Evolutionary conservation across 2,888 invertebrate genomes (phyloP).

Genomic region (Nemotelus pantherinus): DNA sequence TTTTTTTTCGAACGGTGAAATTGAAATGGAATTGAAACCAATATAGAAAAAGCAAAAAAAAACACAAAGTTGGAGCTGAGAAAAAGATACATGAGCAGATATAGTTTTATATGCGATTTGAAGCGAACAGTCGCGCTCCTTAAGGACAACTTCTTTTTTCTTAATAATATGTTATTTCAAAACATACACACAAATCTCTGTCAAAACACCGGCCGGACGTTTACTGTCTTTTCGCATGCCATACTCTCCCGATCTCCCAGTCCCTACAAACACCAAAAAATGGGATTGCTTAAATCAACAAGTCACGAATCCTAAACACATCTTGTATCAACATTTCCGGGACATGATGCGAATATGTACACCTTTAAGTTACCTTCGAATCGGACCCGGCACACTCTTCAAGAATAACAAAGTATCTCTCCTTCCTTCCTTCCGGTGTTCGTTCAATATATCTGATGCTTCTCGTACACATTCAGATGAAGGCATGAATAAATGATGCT

Average conservation of each 20-base stretch:
- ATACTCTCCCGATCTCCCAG: too few species aligned
- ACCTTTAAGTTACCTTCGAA: slow-evolving; percentile 6
- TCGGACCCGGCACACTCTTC: slow-evolving; percentile 7
- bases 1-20: too few species aligned
- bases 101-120: too few species aligned
- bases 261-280: background rate
- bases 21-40: too few species aligned
- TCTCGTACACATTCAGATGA: slow-evolving; percentile 33
- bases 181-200: background rate
- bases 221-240: too few species aligned
- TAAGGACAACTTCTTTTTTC: too few species aligned
- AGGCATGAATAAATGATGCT: slow-evolving; percentile 44
- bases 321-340: slow-evolving; percentile 38
- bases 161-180: background rate
- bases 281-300: slow-evolving; percentile 38
- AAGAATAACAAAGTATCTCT: slow-evolving; percentile 25
- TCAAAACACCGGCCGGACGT: background rate
- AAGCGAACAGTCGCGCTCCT: too few species aligned
- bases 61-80: too few species aligned
- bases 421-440: background rate
- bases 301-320: slow-evolving; percentile 36
- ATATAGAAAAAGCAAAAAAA: too few species aligned
- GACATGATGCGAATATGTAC: slow-evolving; percentile 40
- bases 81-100: too few species aligned
- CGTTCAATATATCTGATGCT: slow-evolving; percentile 15